phyloP scores from a whole-genome alignment of 2,797 vertebrate species.

The Cyclopterus lumpus region DNA sequence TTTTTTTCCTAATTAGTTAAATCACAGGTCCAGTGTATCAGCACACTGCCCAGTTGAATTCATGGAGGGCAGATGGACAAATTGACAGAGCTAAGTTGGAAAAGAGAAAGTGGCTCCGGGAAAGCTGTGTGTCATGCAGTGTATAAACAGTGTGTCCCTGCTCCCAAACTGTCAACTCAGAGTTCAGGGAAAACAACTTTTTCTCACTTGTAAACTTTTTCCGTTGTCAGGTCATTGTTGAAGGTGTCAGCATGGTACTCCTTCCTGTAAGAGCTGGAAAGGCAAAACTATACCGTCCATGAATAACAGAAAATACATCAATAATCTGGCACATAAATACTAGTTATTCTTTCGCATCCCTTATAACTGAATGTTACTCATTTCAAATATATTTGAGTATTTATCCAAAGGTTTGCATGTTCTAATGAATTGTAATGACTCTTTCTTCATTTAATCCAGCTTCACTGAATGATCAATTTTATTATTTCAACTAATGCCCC shows the following conservation, averaged over 20 bases:
- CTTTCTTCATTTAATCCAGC: background rate
- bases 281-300: background rate
- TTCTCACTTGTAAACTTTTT: conserved; percentile 6
- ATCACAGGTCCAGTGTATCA: background rate
- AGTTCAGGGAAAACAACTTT: conserved; percentile 1
- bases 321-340: background rate
- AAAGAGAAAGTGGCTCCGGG: background rate
- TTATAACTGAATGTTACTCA: background rate
- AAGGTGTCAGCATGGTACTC: background rate
- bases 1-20: background rate
- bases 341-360: background rate
- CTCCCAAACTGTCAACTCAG: conserved; percentile 1
- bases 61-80: background rate
- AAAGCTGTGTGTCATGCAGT: background rate
- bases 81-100: background rate
- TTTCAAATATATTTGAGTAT: background rate
- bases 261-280: conserved; percentile 3
- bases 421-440: background rate
- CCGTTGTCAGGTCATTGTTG: background rate
- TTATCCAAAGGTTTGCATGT: background rate
- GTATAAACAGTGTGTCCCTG: background rate
- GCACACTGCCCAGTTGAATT: background rate
- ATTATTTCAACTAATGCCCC: background rate
- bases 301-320: background rate
- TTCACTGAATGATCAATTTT: background rate